phyloP scores from a whole-genome alignment of 2,797 vertebrate genomes.

The Anniella stebbinsi region DNA sequence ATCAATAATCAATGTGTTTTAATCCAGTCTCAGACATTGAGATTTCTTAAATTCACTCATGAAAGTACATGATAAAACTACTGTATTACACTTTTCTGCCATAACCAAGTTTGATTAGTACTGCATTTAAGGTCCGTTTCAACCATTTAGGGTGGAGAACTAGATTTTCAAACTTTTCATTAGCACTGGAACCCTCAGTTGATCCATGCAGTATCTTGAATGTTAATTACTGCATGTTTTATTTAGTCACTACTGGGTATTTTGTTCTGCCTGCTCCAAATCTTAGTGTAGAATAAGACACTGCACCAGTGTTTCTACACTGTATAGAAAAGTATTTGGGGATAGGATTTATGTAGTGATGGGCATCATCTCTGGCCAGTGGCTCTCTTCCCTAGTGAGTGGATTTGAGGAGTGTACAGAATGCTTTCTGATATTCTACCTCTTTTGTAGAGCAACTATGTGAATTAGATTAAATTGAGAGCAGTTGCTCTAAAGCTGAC shows the following conservation, averaged over 20 bases:
- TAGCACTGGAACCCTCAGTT: not conserved
- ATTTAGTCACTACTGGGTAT: not conserved
- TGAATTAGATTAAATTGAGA: not conserved
- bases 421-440: not conserved
- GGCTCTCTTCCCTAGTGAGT: not conserved
- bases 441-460: not conserved
- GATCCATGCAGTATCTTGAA: not conserved
- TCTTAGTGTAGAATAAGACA: not conserved
- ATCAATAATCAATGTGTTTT: not conserved
- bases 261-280: not conserved
- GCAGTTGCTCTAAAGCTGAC: not conserved
- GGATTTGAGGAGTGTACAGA: not conserved
- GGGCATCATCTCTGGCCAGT: not conserved
- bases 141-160: not conserved
- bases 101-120: not conserved
- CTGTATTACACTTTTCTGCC: not conserved
- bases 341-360: not conserved
- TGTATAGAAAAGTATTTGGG: not conserved
- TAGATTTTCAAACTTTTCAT: not conserved
- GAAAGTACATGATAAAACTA: not conserved
- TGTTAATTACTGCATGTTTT: not conserved
- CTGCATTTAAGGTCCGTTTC: not conserved
- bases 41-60: not conserved
- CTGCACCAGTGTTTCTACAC: not conserved
- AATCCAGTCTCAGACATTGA: not conserved